Evolutionary conservation across 2,888 invertebrate genomes (phyloP), one percentile per base, ranked within the genome.

Genomic region (Chaetogeoica ovagalla): DNA sequence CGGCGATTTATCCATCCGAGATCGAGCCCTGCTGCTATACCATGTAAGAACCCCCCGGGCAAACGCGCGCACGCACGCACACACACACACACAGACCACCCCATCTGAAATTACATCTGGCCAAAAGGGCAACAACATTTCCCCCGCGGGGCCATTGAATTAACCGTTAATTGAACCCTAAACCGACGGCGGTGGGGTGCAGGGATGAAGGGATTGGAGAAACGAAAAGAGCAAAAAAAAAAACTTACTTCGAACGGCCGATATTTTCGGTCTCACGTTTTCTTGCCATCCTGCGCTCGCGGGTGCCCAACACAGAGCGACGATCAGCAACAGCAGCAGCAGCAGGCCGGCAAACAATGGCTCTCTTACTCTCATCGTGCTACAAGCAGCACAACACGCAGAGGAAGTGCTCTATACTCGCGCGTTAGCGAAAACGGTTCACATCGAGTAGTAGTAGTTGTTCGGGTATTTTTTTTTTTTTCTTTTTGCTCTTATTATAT

Each of bases 181-280:
- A n/a, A 60, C 68, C 63, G n/a, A 63, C 19, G 19, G 1, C 30
- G 30, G 30, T 30, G 30, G 30, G 30, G 30, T 1, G 30, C 2
- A 30, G 30, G 4, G 30, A 30, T 1, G 30, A n/a, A n/a, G 48
- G 9, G 55, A 21, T 17, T 6, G 8, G 37, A 13, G 19, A 43
- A 30, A 62, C 3, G 37, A 74, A 65, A 74, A n/a, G n/a, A 48
- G 60, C 3, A 37, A 30, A 73, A 63, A 73, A 8, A 30, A 1
- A 23, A 52, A n/a, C 79, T 79, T 39, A 79, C 79, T 79, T 79
- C 79, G 62, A 63, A 79, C 63, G 17, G 79, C 79, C 8, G 79
- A 79, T 79, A 79, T 79, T 79, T 79, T 79, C 23, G 79, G 79
- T 71, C 79, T 55, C 70, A 79, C 79, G 63, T 79, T 79, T 23